Conservation (phyloP, 2,797 vertebrate genomes). For the Serranus cabrilla region DNA sequence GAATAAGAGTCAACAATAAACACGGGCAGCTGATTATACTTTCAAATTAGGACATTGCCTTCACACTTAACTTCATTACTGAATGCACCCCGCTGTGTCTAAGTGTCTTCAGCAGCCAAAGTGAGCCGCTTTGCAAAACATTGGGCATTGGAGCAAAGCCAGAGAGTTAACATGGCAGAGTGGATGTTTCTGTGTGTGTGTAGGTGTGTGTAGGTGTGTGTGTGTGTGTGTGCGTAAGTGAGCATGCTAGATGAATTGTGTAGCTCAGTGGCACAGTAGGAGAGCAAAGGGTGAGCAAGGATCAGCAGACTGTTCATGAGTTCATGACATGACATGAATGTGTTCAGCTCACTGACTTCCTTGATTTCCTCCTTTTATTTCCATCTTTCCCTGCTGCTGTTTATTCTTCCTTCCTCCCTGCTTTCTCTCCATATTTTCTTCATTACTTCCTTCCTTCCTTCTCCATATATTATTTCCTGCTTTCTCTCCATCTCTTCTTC, state of each 20-base stretch:
- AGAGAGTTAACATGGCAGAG: conserved; percentile 51
- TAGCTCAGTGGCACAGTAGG: conserved; percentile 34
- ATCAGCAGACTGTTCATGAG: conserved; percentile 35
- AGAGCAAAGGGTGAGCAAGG: conserved; percentile 31
- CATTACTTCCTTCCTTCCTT: too few relatives aligned
- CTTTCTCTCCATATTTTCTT: background rate
- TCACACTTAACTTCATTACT: conserved; percentile 75
- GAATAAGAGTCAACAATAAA: conserved; percentile 63
- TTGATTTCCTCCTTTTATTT: conserved; percentile 3
- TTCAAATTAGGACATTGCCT: conserved; percentile 69
- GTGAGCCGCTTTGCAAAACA: conserved; percentile 63
- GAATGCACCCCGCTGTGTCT: conserved; percentile 64
- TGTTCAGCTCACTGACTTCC: conserved; percentile 31
- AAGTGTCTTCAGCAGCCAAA: conserved; percentile 56
- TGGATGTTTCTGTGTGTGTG: conserved; percentile 36
- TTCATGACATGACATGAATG: conserved; percentile 39
- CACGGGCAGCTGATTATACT: conserved; percentile 68
- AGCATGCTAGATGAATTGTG: conserved; percentile 32
- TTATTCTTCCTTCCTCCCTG: background rate
- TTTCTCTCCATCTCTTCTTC: too few relatives aligned
- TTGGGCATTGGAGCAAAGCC: conserved; percentile 62
- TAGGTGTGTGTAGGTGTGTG: conserved; percentile 29
- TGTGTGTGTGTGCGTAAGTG: conserved; percentile 30
- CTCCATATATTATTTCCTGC: too few relatives aligned
- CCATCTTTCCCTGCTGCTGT: background rate